phyloP scores from a whole-genome alignment of 2,888 invertebrate genomes.

The Reticulitermes lucifugus region DNA sequence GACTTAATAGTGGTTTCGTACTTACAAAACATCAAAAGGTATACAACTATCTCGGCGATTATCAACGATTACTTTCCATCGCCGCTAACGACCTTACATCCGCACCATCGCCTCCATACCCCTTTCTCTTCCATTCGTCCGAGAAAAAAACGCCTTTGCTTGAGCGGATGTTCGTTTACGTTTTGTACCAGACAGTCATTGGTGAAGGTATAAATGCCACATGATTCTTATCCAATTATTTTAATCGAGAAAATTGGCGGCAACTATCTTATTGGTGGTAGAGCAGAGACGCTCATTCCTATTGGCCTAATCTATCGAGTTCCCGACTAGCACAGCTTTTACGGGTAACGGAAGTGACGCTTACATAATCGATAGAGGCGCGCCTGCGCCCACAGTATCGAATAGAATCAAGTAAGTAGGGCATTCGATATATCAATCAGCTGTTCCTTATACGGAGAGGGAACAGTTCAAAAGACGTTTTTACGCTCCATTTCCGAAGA shows the following conservation, averaged over 20 bases:
- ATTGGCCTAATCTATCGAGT: not conserved
- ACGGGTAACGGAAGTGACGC: slow-evolving; percentile 31
- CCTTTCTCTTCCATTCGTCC: not conserved
- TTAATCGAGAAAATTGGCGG: not conserved
- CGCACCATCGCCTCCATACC: not conserved
- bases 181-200: not conserved
- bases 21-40: too few relatives aligned
- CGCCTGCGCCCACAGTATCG: slow-evolving; percentile 44
- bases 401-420: slow-evolving; percentile 35
- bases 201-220: not conserved
- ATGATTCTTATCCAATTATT: slow-evolving; percentile 8
- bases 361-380: slow-evolving; percentile 42
- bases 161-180: not conserved
- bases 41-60: not conserved
- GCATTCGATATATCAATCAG: slow-evolving; percentile 56
- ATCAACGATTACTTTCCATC: not conserved
- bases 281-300: not conserved
- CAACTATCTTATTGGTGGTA: not conserved
- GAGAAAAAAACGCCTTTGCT: not conserved
- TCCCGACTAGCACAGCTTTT: not conserved
- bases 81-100: too few relatives aligned
- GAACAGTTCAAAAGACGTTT: slow-evolving; percentile 53
- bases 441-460: slow-evolving; percentile 54
- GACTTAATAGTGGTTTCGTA: too few relatives aligned
- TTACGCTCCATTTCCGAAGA: slow-evolving; percentile 53